Evolutionary conservation across 1,140 invertebrate species (phyloP).

Genomic region (Luehdorfia chinensis): DNA sequence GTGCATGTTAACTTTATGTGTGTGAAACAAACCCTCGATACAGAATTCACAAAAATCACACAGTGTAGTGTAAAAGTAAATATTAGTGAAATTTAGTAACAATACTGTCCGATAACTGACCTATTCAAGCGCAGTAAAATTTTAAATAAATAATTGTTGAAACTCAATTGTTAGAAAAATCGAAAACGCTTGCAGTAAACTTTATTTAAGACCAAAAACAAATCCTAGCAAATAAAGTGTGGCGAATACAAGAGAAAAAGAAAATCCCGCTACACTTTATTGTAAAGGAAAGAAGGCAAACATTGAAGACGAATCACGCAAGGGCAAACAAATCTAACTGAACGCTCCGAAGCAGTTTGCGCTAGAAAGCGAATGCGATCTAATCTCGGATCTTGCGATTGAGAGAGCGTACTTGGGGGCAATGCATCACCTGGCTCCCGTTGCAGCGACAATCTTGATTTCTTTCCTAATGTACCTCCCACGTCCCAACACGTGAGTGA

Average conservation of each 20-base stretch:
- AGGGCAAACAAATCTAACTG: slow-evolving; percentile 35
- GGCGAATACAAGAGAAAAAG: slow-evolving; percentile 7
- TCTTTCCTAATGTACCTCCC: slow-evolving; percentile 58
- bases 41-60: no score
- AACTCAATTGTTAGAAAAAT: slow-evolving; percentile 5
- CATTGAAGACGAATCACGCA: slow-evolving; percentile 36
- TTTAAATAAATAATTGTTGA: no score
- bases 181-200: not conserved
- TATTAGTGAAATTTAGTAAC: no score
- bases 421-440: slow-evolving; percentile 71
- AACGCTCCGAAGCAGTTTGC: slow-evolving; percentile 43
- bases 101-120: no score
- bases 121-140: no score
- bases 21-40: no score
- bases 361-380: slow-evolving; percentile 55
- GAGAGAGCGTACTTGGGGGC: slow-evolving; percentile 45
- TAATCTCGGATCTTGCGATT: slow-evolving; percentile 59
- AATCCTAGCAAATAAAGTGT: slow-evolving; percentile 8
- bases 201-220: slow-evolving; percentile 14
- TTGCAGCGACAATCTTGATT: slow-evolving; percentile 66
- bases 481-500: slow-evolving; percentile 43
- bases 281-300: slow-evolving; percentile 8
- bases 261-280: slow-evolving; percentile 14
- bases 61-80: no score
- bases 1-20: no score